Evolutionary conservation across 2,113 vertebrate genomes (phyloP).

Genomic region (Megaceryle maxima): DNA sequence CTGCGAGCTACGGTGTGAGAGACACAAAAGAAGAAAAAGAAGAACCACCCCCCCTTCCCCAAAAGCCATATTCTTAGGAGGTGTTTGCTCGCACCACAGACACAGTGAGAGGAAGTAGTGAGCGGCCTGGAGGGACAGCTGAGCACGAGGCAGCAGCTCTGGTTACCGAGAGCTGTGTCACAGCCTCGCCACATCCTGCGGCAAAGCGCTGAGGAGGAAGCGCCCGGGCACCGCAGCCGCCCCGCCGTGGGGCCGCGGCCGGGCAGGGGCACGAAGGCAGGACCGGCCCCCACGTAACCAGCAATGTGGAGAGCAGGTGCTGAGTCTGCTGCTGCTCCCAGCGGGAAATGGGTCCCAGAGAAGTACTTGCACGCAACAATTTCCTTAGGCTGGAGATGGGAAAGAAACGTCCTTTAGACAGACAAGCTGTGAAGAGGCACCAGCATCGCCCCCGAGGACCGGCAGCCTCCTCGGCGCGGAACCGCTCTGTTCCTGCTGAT

Average conservation of each 20-base stretch:
- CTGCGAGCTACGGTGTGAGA: rapidly evolving
- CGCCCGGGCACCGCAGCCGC: neutral
- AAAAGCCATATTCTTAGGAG: rapidly evolving
- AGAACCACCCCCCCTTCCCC: neutral
- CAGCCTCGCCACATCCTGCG: slow-evolving; percentile 60
- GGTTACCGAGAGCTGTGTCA: slow-evolving; percentile 15
- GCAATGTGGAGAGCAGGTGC: neutral
- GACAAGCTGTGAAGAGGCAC: neutral
- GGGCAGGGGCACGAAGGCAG: neutral
- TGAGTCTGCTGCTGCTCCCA: neutral
- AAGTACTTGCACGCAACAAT: neutral
- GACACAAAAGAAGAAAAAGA: neutral
- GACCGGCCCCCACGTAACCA: rapidly evolving
- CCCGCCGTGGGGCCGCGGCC: rapidly evolving
- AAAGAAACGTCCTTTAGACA: neutral
- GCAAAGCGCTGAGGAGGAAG: neutral
- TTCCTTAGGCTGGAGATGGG: neutral
- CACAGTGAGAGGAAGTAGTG: neutral
- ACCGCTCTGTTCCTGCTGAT: neutral
- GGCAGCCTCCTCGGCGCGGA: rapidly evolving
- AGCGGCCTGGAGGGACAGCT: neutral
- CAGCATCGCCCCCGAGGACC: rapidly evolving
- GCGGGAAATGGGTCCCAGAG: neutral
- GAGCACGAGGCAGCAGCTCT: neutral
- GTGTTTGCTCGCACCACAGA: neutral